phyloP scores from a whole-genome alignment of 1,140 invertebrate species.

The Agrilus planipennis region DNA sequence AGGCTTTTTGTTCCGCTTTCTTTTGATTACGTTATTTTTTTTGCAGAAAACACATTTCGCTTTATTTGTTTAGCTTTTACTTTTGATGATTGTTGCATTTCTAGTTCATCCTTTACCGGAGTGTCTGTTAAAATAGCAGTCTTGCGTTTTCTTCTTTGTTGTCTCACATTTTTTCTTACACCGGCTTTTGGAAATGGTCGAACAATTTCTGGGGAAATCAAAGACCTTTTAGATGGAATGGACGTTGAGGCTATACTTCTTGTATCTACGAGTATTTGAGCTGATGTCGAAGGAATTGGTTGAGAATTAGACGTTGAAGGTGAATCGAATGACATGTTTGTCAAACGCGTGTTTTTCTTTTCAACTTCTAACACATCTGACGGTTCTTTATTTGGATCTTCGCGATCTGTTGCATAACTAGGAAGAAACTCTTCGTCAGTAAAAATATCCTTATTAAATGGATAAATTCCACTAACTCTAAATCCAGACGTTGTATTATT shows the following conservation, averaged over 20 bases:
- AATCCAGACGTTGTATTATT: slow-evolving; percentile 5
- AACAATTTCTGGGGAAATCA: not conserved
- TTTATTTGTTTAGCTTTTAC: not conserved
- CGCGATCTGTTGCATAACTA: slow-evolving; percentile 2
- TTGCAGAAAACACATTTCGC: not conserved
- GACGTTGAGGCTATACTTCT: not conserved
- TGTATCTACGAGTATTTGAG: not conserved
- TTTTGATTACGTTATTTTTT: too few relatives aligned
- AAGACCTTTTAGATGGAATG: not conserved
- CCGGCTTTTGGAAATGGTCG: not conserved
- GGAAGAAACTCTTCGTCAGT: slow-evolving; percentile 3
- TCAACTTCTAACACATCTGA: not conserved
- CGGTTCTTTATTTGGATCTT: not conserved
- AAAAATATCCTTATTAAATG: slow-evolving; percentile 3
- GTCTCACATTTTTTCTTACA: not conserved
- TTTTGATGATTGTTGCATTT: not conserved
- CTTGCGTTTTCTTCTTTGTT: slow-evolving; percentile 1
- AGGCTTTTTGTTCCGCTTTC: not conserved
- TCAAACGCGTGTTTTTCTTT: not conserved
- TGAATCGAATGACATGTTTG: not conserved
- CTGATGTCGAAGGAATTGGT: not conserved
- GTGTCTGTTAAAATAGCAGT: not conserved
- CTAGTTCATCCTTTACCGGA: not conserved
- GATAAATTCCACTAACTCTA: not conserved
- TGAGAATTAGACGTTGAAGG: not conserved